Evolutionary conservation across 2,797 vertebrate species (phyloP), one percentile per base, ranked within the genome.

Genomic region (Scolopax bukidnonensis): DNA sequence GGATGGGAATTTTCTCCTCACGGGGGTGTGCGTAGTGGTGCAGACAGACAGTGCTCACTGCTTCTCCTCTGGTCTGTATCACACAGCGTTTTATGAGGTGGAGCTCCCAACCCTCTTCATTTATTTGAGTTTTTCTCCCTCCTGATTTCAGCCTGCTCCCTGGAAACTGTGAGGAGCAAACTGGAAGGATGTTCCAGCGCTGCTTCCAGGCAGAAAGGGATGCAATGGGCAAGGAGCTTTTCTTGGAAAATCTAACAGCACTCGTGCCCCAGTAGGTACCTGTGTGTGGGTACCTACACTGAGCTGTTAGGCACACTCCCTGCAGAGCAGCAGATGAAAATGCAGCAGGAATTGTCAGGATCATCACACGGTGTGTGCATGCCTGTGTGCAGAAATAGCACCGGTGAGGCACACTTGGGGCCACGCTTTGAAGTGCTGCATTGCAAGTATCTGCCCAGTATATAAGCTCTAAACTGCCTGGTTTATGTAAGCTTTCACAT

Each of bases 171-270:
- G 51, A 86, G 32, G 63, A 94, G 51, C 40, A 60, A 91, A 76
- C 25, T 54, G 1, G 4, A 91, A 57, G 59, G 61, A 74, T 83
- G 40, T 48, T 48, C 91, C 47, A 9, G 53, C 32, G 83, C 83
- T 83, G 79, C 86, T 93, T 96, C 67, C 80, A 87, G 92, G 64
- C 76, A 95, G 97, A 89, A 93, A 89, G 45, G 32, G 86, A 97
- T 75, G 89, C 68, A 96, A 90, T 32, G 83, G 83, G 87, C 77
- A 89, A 85, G 11, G 24, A 1, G 9, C 21, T 93, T 84, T 41
- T 41, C 41, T 41, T 41, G 41, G 74, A 94, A 90, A 94, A 60
- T 17, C 28, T 87, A 91, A 94, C 36, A 94, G 38, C 47, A 67
- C 33, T 90, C 20, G 60, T 86, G 56, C 28, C 45, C 38, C 16